Evolutionary conservation across 2,797 vertebrate genomes (phyloP), one percentile per base, ranked within the genome.

Genomic region (Thripadectes ignobilis): DNA sequence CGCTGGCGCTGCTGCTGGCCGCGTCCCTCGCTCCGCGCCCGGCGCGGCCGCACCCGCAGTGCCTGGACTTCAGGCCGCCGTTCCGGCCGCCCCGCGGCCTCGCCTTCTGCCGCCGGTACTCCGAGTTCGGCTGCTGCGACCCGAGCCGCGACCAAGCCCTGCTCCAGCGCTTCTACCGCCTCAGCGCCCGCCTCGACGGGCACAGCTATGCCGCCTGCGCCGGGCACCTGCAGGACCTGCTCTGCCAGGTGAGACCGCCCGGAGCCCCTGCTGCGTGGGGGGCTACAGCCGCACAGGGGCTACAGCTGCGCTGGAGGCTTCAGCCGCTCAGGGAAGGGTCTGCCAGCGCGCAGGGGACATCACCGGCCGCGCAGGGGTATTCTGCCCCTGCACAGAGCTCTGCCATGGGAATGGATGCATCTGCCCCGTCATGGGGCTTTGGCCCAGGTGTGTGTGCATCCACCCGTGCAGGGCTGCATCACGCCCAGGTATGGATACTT

Each of bases 51-150:
- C 99, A 99, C 96, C 99, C 99, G 21, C 99, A 99, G 96, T 99
- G 99, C 97, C 92, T 99, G 98, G 99, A 99, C 96, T 99, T 99
- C 91, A 99, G 99, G 94, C 99, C 99, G 38, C 99, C 99, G 29
- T 99, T 99, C 96, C 97, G 98, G 90, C 98, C 99, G 43, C 97
- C 94, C 41, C 89, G 90, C 61, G 97, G 98, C 88, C 98, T 99
- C 75, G 89, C 97, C 89, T 99, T 99, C 90, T 99, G 99, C 97
- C 92, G 96, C 6, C 98, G 98, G 97, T 99, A 99, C 97, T 97
- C 97, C 58, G 96, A 98, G 52, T 99, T 99, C 65, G 99, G 99
- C 97, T 99, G 99, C 98, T 99, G 99, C 89, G 98, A 99, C 27
- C 92, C 71, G 2, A 68, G 87, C 71, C 98, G 96, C 15, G 99